Base-by-base conservation (phyloP, 2,797 vertebrate species). In the Catharus ustulatus region DNA sequence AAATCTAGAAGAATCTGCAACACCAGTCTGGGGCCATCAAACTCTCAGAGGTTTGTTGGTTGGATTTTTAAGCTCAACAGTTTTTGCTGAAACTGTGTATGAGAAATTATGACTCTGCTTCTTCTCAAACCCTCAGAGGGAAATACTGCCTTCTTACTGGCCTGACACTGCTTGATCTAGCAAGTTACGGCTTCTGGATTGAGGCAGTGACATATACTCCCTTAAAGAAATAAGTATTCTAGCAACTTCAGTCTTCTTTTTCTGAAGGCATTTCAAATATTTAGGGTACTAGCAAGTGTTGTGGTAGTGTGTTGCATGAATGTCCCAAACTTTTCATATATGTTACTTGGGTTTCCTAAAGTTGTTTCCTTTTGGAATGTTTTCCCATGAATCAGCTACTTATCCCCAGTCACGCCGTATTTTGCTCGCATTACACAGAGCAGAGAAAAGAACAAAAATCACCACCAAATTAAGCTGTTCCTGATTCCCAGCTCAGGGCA, bases 241-340 rank as follows among this genome's bases (percentile, higher is more conserved):
- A 63, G 30, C 13, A 43, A 58, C 24, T 32, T 48, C 23, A 36
- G 48, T 24, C 48, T 51, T 69, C 29, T 58, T 84, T 59, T 76
- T 61, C 27, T 62, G 36, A 82, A 76, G 29, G 16, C n/a, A 58
- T 42, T 76, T 73, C 11, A 62, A 62, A 38, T 59, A 82, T 42
- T 79, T 45, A 87, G 32, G 32, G 46, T 67, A 24, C 43, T 79
- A 79, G 19, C 5, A 72, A 66, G 10, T 22, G 10, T 68, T 73
- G 72, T 2, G 7, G 27, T 45, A 55, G 15, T 6, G 9, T 51
- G 42, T n/a, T 0, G 0, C 15, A 71, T 51, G 13, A 62, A 90
- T 15, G 16, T 11, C 38, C 17, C 22, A 54, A 86, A 61, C 3
- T 15, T 79, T 58, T 69, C 45, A 42, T n/a, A 68, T 62, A 82